Evolutionary conservation across 1,140 invertebrate species (phyloP), one percentile per base, ranked within the genome.

Genomic region (Euborellia annulipes): DNA sequence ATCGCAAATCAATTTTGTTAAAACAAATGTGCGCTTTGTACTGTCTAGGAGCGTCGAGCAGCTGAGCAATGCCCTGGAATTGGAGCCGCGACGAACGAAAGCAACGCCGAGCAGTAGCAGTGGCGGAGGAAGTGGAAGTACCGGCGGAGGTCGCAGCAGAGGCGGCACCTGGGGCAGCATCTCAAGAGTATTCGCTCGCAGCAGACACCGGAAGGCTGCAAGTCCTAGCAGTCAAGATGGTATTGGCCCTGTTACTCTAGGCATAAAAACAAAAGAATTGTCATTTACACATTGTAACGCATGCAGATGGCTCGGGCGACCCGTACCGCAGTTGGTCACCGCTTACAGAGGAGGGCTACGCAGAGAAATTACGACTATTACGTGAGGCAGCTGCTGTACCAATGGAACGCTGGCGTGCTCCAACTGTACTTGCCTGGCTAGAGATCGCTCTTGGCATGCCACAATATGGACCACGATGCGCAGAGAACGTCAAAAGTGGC

Each of bases 381-480:
- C 73, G 88, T 22, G 86, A 92, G 63, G 85, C 87, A 3, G 83
- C 82, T 2, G 78, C 82, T 2, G 69, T 89, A 47, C 85, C 87
- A n/a, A 83, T 93, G 69, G 82, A 88, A 50, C 69, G 84, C 55
- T 95, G 90, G 90, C 74, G 87, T 50, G 88, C 89, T 16, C 81
- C 84, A 0, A 90, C 89, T 36, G 89, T 95, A 32, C 72, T 92
- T 11, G 87, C 90, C 1, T 95, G 90, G 90, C 65, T 94, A 30
- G 89, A 93, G 65, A 78, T 93, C 16, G 85, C 85, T 0, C 71
- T 95, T 3, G 88, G 86, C 16, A 92, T 95, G 89, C 85, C 88
- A 0, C 86, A 91, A 54, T 93, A 93, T 55, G 86, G 86, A 2
- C 76, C 80, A 9, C 70, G 79, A 44, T 91, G 89, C 61, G 82